Evolutionary conservation across 1,140 invertebrate genomes (phyloP), one percentile per base, ranked within the genome.

Genomic region (Drosophila nikananu): DNA sequence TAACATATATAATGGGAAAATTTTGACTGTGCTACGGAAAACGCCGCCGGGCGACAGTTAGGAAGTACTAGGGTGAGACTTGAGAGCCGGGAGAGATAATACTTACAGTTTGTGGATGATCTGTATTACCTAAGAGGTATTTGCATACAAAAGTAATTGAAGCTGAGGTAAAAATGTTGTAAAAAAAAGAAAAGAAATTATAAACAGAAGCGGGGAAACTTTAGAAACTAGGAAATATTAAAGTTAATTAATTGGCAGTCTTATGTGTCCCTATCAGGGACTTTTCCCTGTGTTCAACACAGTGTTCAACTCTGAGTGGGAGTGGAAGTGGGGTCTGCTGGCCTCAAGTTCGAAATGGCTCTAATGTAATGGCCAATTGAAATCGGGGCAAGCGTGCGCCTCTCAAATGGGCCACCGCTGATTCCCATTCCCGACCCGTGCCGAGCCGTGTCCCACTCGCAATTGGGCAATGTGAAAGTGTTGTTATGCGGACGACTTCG

Each of bases 391-490:
- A 73, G 41, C 52, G 41, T 60, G 70, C 59, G 46, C 37, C 66
- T 1, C 23, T 0, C 23, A 61, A 61, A 73, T 73, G 23, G 66
- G 70, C 19, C 68, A 70, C 7, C 13, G 54, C 54, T 72, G 32
- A 71, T 87, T 78, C 55, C 27, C 55, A 81, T 81, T 64, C 58
- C 52, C 62, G 21, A 57, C 41, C 42, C 65, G 84, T 87, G 72
- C 65, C 23, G 12, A 30, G 32, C 27, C 23, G 13, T 49, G 49
- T 25, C 44, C 35, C 48, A 27, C 57, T 23, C 42, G 23, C 15
- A 55, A 30, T 65, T 65, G 59, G 54, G 46, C 58, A 64, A 75
- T 62, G 86, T 77, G 81, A 89, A 89, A 90, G 86, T 74, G 83
- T 86, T 86, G 83, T 86, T 76, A 72, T 82, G 54, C 44, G n/a